A percentile compares a stretch with the other conserved stretches of the same genome.
Conservation (phyloP, 2,888 invertebrate species). For the Electrophaes corylata region DNA sequence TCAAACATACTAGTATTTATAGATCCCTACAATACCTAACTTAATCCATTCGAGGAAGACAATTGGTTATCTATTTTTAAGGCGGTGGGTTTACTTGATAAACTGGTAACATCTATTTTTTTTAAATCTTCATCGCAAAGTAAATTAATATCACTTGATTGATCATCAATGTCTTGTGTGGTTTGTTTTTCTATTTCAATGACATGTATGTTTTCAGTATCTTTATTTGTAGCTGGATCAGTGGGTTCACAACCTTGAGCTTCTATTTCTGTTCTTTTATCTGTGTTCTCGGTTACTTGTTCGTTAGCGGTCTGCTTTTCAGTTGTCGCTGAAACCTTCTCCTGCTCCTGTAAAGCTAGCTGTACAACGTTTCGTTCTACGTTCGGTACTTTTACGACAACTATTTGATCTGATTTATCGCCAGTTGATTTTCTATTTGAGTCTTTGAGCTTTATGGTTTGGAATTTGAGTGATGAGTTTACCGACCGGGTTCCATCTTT, state of each 20-base stretch:
- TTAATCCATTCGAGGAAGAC: constrained; percentile 24
- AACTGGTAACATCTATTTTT: constrained; percentile 15
- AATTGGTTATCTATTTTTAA: constrained; percentile 20
- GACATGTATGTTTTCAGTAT: constrained; percentile 2
- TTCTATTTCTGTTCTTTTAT: too few species aligned
- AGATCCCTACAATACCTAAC: constrained; percentile 20
- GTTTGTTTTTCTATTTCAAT: constrained; percentile 10
- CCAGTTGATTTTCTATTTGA: constrained; percentile 55
- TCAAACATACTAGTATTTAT: constrained; percentile 19
- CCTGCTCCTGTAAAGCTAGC: constrained; percentile 41
- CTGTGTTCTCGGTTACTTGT: constrained; percentile 6
- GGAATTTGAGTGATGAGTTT: constrained; percentile 67
- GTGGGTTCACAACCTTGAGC: constrained; percentile 20
- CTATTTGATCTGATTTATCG: constrained; percentile 67
- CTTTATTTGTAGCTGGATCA: constrained; percentile 8
- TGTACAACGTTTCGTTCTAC: constrained; percentile 59
- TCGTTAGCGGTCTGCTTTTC: constrained; percentile 21
- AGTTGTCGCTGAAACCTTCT: constrained; percentile 12
- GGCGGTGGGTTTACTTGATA: constrained; percentile 13
- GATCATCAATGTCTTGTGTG: constrained; percentile 20
- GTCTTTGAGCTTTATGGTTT: constrained; percentile 89
- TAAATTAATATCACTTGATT: constrained; percentile 24
- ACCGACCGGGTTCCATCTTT: constrained; percentile 59
- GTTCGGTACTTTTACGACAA: constrained; percentile 74
- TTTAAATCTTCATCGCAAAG: constrained; percentile 23